Evolutionary conservation across 2,888 invertebrate species (phyloP), one percentile per base, ranked within the genome.

Genomic region (Protonemura montana): DNA sequence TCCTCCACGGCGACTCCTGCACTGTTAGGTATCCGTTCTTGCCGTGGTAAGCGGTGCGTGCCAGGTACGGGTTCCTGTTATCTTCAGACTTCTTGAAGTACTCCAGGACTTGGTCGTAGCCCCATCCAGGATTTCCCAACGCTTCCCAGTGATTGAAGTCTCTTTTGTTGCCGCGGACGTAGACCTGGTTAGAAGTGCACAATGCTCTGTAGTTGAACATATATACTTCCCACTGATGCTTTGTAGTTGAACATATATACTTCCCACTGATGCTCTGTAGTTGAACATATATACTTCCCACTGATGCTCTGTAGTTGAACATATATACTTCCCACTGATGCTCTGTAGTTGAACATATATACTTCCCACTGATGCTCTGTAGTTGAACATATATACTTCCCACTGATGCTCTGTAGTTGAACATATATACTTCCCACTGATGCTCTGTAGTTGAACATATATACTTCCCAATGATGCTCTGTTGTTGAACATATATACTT

Each of bases 31-130:
- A 94, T 0, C 97, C 97, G 5, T 96, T 96, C 21, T 92, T 93
- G 0, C 94, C 93, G 89, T 96, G 96, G 89, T 96, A 96, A 0
- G 92, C 91, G 86, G 88, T 95, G 87, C 93, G 93, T 1, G 94
- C 93, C 85, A 97, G 91, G 90, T 97, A 97, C 0, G 97, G 97
- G 91, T 97, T 96, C 88, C 96, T 94, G 91, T 97, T 97, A 90
- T 97, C 97, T 91, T 97, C 97, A 0, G 97, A 97, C 90, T 97
- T 97, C 89, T 95, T 95, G 90, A 98, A 98, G 90, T 98, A 98
- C 83, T 95, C 95, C 5, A 98, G 92, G 0, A 96, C 96, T 87
- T 96, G 94, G 0, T 95, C 93, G 91, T 97, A 98, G 0, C 95
- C 95, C 98, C 98, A 98, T 6, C 97, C 98, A 0, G 95, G 93